Conservation (phyloP, 2,113 vertebrate genomes). For the Rousettus leschenaultii region DNA sequence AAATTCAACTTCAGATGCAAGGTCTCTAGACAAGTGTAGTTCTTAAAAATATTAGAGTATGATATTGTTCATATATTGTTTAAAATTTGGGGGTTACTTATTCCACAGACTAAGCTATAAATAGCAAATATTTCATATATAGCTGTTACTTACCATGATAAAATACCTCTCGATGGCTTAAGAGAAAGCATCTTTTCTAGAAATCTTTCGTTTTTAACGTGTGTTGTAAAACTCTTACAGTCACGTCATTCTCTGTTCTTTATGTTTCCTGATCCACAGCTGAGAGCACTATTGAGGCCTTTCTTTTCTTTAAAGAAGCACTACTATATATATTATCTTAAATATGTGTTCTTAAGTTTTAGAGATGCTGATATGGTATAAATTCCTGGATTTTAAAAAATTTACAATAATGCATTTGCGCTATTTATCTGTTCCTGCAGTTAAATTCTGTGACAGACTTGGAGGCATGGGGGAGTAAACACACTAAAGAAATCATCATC, state of each 20-base stretch:
- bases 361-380: background rate
- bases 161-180: background rate
- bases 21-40: background rate
- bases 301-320: background rate
- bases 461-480: background rate
- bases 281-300: background rate
- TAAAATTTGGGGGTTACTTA: background rate
- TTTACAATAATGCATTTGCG: background rate
- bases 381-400: background rate
- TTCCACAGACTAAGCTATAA: background rate
- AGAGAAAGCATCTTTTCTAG: background rate
- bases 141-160: background rate
- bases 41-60: constrained; percentile 5
- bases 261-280: background rate
- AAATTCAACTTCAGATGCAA: background rate
- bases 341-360: background rate
- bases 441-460: background rate
- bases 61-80: background rate
- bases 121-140: background rate
- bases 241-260: background rate
- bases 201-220: background rate
- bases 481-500: background rate
- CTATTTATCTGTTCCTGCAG: background rate
- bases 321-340: background rate
- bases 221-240: background rate